These are phyloP conservation scores for Pluvianellus socialis DNA, from an alignment of 2,113 vertebrate species.

Conservation along the genomic window DNA sequence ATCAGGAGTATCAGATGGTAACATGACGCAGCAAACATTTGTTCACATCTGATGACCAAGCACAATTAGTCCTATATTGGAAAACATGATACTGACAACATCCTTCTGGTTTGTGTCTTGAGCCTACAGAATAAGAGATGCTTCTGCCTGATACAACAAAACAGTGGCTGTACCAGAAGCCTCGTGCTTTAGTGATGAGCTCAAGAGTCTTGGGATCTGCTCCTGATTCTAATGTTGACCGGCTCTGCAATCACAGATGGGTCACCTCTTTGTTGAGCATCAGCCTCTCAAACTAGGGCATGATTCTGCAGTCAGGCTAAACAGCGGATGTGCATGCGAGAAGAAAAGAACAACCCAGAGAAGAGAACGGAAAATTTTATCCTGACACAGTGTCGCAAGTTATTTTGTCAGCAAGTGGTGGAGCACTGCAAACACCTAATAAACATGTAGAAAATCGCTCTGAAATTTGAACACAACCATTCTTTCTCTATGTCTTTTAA, in stretches of 20 bases:
- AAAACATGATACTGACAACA: not conserved
- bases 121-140: not conserved
- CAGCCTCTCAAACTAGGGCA: not conserved
- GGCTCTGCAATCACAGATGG: not conserved
- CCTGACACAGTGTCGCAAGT: not conserved
- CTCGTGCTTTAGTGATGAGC: not conserved
- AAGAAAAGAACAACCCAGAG: not conserved
- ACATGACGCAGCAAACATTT: constrained; percentile 9
- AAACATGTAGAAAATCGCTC: not conserved
- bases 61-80: not conserved
- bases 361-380: not conserved
- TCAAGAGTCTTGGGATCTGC: not conserved
- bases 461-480: not conserved
- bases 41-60: not conserved
- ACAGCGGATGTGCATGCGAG: not conserved
- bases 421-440: not conserved
- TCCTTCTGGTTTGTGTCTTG: not conserved
- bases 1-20: not conserved
- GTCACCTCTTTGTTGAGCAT: not conserved
- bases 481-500: not conserved
- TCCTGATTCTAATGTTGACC: not conserved
- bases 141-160: not conserved
- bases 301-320: not conserved
- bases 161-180: not conserved
- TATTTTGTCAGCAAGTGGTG: not conserved